Evolutionary conservation across 1,140 invertebrate genomes (phyloP).

Genomic region (Mercenaria mercenaria): DNA sequence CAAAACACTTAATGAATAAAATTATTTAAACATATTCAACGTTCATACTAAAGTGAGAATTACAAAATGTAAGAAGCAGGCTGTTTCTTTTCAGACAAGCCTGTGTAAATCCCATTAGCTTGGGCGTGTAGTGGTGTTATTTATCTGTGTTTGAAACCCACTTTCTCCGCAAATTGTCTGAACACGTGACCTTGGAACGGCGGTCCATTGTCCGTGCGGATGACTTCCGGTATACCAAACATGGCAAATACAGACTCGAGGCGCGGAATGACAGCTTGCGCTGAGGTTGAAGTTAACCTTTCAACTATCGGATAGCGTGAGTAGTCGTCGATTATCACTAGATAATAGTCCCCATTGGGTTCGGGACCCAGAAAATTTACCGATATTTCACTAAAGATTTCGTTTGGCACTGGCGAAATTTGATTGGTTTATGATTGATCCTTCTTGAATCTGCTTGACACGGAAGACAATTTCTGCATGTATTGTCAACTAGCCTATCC

Average conservation of each 20-base stretch:
- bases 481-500: constrained; percentile 76
- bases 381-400: constrained; percentile 72
- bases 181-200: constrained; percentile 69
- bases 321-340: constrained; percentile 78
- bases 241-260: constrained; percentile 69
- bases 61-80: too few species aligned
- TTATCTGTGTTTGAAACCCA: constrained; percentile 66
- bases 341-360: constrained; percentile 71
- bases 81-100: too few species aligned
- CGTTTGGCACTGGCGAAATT: constrained; percentile 20
- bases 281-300: constrained; percentile 65
- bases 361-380: constrained; percentile 75
- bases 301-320: constrained; percentile 74
- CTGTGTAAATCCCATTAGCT: too few species aligned
- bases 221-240: constrained; percentile 46
- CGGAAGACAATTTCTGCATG: constrained; percentile 72
- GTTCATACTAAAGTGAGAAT: too few species aligned
- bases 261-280: constrained; percentile 56
- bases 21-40: too few species aligned
- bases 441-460: too few species aligned
- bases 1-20: too few species aligned
- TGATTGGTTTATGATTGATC: too few species aligned
- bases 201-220: constrained; percentile 67
- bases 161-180: constrained; percentile 39
- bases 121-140: constrained; percentile 68